Evolutionary conservation across 2,797 vertebrate species (phyloP).

Genomic region (Peromyscus aztecus): DNA sequence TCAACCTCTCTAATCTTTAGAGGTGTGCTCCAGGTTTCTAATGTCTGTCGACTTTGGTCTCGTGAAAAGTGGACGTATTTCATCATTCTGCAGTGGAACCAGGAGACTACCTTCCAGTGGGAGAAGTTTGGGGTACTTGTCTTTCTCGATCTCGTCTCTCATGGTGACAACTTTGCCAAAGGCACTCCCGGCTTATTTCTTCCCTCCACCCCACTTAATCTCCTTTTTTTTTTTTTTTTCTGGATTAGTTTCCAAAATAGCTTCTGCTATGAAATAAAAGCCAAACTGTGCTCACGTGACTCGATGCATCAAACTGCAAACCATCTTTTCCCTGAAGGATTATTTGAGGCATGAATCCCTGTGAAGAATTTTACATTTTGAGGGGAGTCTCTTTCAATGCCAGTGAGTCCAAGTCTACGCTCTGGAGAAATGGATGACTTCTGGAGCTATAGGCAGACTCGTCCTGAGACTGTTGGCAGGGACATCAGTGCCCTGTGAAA

Average conservation of each 20-base stretch:
- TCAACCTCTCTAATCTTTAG: conserved; percentile 6
- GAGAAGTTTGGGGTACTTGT: neutral
- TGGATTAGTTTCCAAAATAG: conserved; percentile 53
- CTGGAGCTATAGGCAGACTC: neutral
- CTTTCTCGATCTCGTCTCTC: neutral
- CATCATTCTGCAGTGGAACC: neutral
- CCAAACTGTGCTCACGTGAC: neutral
- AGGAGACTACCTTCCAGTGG: neutral
- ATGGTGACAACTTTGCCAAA: conserved; percentile 37
- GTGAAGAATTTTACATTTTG: conserved; percentile 24
- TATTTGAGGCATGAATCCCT: conserved; percentile 12
- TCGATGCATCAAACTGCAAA: conserved; percentile 51
- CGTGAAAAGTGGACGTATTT: conserved; percentile 9
- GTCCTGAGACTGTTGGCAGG: conserved; percentile 34
- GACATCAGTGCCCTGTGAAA: neutral
- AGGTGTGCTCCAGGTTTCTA: neutral
- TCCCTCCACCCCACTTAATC: too few species aligned
- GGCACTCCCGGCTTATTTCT: neutral
- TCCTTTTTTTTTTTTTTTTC: too few species aligned
- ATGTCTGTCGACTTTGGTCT: conserved; percentile 2
- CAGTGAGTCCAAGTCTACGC: neutral
- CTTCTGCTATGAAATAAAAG: neutral
- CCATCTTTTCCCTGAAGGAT: neutral
- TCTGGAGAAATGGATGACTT: conserved; percentile 58
- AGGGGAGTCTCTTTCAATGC: conserved; percentile 32